Evolutionary conservation across 2,113 vertebrate species (phyloP).

Genomic region (Puntigrus tetrazona): DNA sequence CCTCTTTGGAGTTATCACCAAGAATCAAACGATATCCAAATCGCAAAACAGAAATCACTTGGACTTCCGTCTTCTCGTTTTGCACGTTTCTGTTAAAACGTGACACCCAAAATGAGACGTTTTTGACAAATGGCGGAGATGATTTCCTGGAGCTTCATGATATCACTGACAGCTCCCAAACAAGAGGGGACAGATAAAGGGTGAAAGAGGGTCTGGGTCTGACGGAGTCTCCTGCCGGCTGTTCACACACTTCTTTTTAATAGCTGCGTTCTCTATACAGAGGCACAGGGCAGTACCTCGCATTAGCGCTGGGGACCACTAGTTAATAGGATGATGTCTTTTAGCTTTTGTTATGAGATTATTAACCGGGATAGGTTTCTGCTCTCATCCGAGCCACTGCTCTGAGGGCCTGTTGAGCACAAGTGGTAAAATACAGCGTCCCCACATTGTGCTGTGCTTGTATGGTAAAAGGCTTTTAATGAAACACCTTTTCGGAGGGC

Average conservation of each 20-base stretch:
- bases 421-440: slow-evolving; percentile 91
- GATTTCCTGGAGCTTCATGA: slow-evolving; percentile 76
- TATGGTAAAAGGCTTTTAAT: slow-evolving; percentile 88
- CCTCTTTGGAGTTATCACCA: neutral
- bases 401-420: slow-evolving; percentile 88
- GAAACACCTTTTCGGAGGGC: slow-evolving; percentile 88
- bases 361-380: slow-evolving; percentile 96
- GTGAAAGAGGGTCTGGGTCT: slow-evolving; percentile 75
- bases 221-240: slow-evolving; percentile 81
- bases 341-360: slow-evolving; percentile 99
- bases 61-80: neutral
- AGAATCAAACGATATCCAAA: slow-evolving; percentile 29
- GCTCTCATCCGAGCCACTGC: slow-evolving; percentile 80
- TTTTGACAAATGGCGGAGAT: neutral
- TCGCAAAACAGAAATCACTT: neutral
- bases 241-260: slow-evolving; percentile 90
- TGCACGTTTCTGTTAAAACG: neutral
- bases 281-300: slow-evolving; percentile 92
- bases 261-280: slow-evolving; percentile 85
- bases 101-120: neutral
- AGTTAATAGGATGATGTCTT: slow-evolving; percentile 99
- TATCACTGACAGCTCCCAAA: slow-evolving; percentile 87
- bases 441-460: slow-evolving; percentile 82
- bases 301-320: slow-evolving; percentile 98
- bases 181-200: slow-evolving; percentile 88